These are phyloP conservation scores for Sebastes jordani DNA, from an alignment of 2,797 vertebrate species.

Conservation along the genomic window DNA sequence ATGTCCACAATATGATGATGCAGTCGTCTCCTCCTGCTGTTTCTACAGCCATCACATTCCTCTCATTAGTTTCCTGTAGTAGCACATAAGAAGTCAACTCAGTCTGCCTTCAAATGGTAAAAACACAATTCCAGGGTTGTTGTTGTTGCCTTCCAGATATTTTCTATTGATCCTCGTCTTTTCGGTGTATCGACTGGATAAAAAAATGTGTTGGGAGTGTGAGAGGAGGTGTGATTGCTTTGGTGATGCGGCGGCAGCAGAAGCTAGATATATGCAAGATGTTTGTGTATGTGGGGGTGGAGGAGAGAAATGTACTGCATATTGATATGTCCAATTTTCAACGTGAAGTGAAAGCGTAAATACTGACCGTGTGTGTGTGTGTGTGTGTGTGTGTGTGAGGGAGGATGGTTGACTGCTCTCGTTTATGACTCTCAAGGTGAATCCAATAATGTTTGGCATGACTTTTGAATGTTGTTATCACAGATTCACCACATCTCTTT, in stretches of 20 bases:
- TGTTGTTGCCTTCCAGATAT: constrained; percentile 24
- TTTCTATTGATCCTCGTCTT: constrained; percentile 33
- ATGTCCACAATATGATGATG: constrained; percentile 43
- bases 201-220: background rate
- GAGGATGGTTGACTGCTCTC: background rate
- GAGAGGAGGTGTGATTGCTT: constrained; percentile 41
- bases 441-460: constrained; percentile 17
- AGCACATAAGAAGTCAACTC: constrained; percentile 21
- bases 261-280: constrained; percentile 1
- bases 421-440: constrained; percentile 20
- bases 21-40: constrained; percentile 48
- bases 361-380: background rate
- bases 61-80: constrained; percentile 48
- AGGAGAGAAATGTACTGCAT: constrained; percentile 8
- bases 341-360: constrained; percentile 20
- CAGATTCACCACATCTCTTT: background rate
- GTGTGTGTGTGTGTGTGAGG: constrained; percentile 5
- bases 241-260: constrained; percentile 42
- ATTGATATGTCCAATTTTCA: constrained; percentile 18
- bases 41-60: constrained; percentile 21
- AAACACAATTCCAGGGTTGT: constrained; percentile 4
- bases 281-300: constrained; percentile 3
- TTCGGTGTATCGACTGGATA: constrained; percentile 2
- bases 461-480: constrained; percentile 11
- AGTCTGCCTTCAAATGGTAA: constrained; percentile 6